Percentiles rank a stretch among this genome's conserved stretches.
Evolutionary conservation across 2,888 invertebrate species (phyloP).

Genomic region (Trichacis sp.): DNA sequence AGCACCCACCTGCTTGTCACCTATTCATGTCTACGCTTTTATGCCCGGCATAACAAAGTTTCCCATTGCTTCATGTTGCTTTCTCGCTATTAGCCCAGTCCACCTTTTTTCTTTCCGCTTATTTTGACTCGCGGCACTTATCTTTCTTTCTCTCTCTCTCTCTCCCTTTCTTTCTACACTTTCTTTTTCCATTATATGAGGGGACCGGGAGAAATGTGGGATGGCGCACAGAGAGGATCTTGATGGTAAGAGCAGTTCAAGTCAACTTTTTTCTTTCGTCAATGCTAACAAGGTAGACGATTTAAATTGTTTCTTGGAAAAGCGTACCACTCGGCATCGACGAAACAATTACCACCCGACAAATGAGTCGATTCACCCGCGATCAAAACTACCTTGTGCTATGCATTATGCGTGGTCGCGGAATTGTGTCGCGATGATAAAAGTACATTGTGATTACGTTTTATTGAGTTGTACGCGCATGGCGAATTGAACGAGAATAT

Average conservation of each 20-base stretch:
- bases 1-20: slow-evolving; percentile 50
- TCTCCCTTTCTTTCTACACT: too few species aligned
- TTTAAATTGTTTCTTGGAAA: slow-evolving; percentile 47
- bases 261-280: slow-evolving; percentile 38
- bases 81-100: background rate
- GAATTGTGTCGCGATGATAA: background rate
- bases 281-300: slow-evolving; percentile 55
- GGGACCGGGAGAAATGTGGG: slow-evolving; percentile 13
- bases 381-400: slow-evolving; percentile 38
- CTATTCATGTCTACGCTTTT: slow-evolving; percentile 42
- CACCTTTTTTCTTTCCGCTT: slow-evolving; percentile 21
- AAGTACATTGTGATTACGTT: background rate
- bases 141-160: slow-evolving; percentile 36
- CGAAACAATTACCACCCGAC: slow-evolving; percentile 44
- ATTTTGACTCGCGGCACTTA: slow-evolving; percentile 34
- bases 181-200: slow-evolving; percentile 35
- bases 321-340: slow-evolving; percentile 31
- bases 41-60: slow-evolving; percentile 38
- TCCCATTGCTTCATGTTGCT: slow-evolving; percentile 12
- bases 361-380: slow-evolving; percentile 40
- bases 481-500: background rate
- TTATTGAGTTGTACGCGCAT: background rate
- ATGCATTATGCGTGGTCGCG: background rate
- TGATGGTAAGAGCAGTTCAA: slow-evolving; percentile 12
- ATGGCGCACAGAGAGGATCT: slow-evolving; percentile 23